Evolutionary conservation across 2,888 invertebrate genomes (phyloP).

Genomic region (Philonicus albiceps): DNA sequence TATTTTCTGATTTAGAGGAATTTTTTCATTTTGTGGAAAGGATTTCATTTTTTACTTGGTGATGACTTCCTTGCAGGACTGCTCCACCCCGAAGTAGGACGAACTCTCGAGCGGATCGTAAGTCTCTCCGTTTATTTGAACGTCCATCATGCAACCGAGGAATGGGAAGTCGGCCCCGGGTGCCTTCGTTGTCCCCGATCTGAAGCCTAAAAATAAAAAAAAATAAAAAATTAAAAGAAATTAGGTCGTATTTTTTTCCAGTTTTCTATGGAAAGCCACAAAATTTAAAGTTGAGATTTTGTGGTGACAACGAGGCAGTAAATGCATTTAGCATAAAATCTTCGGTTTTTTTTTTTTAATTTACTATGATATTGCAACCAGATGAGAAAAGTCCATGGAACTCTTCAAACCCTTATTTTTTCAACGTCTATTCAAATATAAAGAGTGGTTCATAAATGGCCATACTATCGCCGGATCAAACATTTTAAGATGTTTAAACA

Average conservation of each 20-base stretch:
- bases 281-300: background rate
- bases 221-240: background rate
- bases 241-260: background rate
- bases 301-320: background rate
- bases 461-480: background rate
- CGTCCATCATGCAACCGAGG: slow-evolving; percentile 83
- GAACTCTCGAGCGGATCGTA: slow-evolving; percentile 77
- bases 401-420: background rate
- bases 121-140: slow-evolving; percentile 74
- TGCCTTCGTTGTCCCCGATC: slow-evolving; percentile 61
- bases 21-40: slow-evolving; percentile 1
- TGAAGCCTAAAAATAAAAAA: slow-evolving; percentile 56
- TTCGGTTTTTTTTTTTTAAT: background rate
- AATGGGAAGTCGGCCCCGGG: slow-evolving; percentile 67
- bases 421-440: background rate
- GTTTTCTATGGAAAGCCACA: background rate
- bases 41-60: slow-evolving; percentile 55
- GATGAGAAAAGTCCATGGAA: background rate
- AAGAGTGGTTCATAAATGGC: background rate
- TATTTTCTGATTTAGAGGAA: background rate
- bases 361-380: background rate
- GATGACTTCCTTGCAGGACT: slow-evolving; percentile 76
- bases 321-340: background rate
- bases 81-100: slow-evolving; percentile 75
- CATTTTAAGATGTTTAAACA: too few relatives aligned